Percentiles rank a stretch among this genome's conserved stretches.
phyloP scores from a whole-genome alignment of 2,797 vertebrate species.

The Pseudochirops corinnae region DNA sequence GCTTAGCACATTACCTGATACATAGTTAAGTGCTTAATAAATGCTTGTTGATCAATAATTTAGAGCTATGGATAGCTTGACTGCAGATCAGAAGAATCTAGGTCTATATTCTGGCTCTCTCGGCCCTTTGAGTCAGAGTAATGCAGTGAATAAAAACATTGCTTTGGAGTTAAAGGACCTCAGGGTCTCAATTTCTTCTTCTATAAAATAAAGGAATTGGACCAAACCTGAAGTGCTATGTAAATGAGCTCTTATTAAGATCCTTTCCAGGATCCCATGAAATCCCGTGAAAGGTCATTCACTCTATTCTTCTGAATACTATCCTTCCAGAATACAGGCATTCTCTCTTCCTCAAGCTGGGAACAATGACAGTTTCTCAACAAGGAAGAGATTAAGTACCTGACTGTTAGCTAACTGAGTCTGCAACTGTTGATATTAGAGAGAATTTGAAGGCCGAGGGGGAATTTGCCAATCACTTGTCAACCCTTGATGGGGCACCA shows the following conservation, averaged over 20 bases:
- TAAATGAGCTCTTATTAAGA: background rate
- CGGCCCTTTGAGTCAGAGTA: background rate
- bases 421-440: background rate
- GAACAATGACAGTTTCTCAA: background rate
- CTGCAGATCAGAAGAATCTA: background rate
- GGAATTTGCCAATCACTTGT: background rate
- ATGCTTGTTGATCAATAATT: background rate
- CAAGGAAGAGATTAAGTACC: background rate
- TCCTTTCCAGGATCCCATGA: background rate
- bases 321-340: background rate
- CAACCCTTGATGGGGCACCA: background rate
- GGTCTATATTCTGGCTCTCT: background rate
- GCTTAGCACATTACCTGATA: background rate
- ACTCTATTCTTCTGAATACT: background rate
- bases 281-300: background rate
- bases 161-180: background rate
- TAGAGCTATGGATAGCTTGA: background rate
- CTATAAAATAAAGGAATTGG: background rate
- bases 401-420: background rate
- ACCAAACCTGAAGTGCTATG: background rate
- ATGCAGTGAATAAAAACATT: background rate
- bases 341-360: background rate
- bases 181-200: background rate
- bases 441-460: background rate
- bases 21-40: background rate